Evolutionary conservation across 92 coral and sea anemone genomes (phyloP).

Genomic region (Muricea muricata): DNA sequence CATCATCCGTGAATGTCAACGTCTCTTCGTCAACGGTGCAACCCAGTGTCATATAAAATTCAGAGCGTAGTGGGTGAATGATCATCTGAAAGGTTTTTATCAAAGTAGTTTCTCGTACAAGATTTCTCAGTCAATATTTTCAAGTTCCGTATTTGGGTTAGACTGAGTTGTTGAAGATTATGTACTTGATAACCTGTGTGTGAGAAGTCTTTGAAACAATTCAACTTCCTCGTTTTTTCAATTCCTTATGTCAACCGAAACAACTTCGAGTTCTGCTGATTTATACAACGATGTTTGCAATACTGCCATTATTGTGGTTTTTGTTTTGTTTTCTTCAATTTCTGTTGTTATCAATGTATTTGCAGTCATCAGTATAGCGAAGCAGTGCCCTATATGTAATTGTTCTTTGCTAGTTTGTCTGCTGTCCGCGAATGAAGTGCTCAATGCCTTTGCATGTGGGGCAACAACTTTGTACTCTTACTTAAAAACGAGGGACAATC

Average conservation of each 20-base stretch:
- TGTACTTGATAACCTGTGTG: background rate
- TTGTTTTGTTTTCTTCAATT: background rate
- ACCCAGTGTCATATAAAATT: background rate
- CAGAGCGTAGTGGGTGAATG: background rate
- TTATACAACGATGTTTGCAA: background rate
- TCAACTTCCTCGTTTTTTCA: background rate
- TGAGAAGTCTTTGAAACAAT: background rate
- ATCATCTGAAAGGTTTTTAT: background rate
- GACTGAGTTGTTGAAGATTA: background rate
- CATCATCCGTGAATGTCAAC: background rate
- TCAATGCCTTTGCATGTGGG: conserved; percentile 14
- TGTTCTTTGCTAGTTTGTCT: background rate
- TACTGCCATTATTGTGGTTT: conserved; percentile 12
- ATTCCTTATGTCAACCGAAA: background rate
- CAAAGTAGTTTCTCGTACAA: background rate
- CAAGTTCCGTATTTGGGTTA: background rate
- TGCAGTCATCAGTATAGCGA: conserved; percentile 24
- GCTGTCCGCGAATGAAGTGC: background rate
- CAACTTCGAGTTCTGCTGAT: background rate
- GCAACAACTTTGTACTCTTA: conserved; percentile 23
- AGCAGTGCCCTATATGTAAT: background rate
- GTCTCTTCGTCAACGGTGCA: background rate
- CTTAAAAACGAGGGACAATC: background rate
- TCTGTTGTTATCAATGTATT: background rate
- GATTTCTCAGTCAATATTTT: background rate